phyloP scores from a whole-genome alignment of 2,888 invertebrate genomes.

The Chesias legatella region DNA sequence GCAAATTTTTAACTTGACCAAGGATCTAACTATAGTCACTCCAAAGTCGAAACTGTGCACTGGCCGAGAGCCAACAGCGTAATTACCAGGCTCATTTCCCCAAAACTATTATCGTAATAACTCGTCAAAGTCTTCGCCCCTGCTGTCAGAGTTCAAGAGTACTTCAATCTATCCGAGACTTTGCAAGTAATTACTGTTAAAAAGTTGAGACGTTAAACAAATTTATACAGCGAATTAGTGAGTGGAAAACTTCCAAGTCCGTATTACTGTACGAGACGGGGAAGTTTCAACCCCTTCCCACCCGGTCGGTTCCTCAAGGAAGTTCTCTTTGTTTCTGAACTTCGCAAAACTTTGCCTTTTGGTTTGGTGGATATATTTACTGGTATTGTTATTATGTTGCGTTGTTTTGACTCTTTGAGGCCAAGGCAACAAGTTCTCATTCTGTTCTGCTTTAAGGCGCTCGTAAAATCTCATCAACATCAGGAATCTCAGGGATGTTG shows the following conservation, averaged over 20 bases:
- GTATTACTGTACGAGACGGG: constrained; percentile 63
- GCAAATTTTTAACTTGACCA: no score
- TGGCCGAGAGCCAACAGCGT: constrained; percentile 1
- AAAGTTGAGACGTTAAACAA: constrained; percentile 79
- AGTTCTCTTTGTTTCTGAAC: constrained; percentile 72
- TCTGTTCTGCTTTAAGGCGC: no score
- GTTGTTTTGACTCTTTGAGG: no score
- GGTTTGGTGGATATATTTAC: constrained; percentile 62
- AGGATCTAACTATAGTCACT: no score
- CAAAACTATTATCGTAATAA: constrained; percentile 45
- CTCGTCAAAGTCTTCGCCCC: constrained; percentile 49
- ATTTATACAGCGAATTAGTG: constrained; percentile 78
- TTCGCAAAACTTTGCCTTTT: constrained; percentile 58
- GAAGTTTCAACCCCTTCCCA: constrained; percentile 65
- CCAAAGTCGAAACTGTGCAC: neutral
- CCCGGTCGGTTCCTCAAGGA: constrained; percentile 45
- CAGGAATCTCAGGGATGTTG: no score
- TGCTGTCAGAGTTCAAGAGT: constrained; percentile 54
- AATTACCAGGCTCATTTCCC: constrained; percentile 22
- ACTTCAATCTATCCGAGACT: constrained; percentile 70
- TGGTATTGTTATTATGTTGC: constrained; percentile 34
- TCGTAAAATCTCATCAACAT: no score
- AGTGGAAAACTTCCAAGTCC: constrained; percentile 64
- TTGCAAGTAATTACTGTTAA: constrained; percentile 75
- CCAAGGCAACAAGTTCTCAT: neutral